phyloP scores from a whole-genome alignment of 2,797 vertebrate genomes.

The Siniperca undulata region DNA sequence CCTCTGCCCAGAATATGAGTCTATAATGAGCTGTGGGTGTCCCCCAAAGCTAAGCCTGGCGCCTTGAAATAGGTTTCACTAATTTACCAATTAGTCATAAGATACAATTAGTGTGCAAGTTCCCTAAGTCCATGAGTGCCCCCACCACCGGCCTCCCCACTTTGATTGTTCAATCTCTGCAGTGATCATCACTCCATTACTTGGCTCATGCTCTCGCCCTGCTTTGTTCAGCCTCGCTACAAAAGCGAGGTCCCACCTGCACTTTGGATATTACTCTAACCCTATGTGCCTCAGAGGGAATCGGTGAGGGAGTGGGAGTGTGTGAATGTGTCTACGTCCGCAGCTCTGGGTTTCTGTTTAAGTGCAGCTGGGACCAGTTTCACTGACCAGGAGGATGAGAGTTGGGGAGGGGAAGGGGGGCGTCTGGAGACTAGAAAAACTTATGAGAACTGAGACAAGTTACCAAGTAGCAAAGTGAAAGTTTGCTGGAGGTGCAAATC shows the following conservation, averaged over 20 bases:
- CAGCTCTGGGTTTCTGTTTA: constrained; percentile 83
- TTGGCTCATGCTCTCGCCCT: constrained; percentile 68
- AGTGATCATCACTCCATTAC: constrained; percentile 86
- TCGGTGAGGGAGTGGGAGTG: constrained; percentile 78
- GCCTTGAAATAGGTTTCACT: constrained; percentile 87
- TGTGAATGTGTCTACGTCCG: constrained; percentile 86
- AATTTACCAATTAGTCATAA: constrained; percentile 91
- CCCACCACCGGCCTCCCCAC: constrained; percentile 75
- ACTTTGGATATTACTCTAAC: constrained; percentile 84
- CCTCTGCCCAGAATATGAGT: constrained; percentile 86
- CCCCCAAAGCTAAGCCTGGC: constrained; percentile 84
- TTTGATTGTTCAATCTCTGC: constrained; percentile 84
- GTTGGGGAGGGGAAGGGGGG: constrained; percentile 24
- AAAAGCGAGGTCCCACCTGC: constrained; percentile 84
- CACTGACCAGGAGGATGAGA: constrained; percentile 82
- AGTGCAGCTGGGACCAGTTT: constrained; percentile 84
- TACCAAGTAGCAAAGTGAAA: constrained; percentile 82
- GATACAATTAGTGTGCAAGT: constrained; percentile 87
- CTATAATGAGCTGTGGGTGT: constrained; percentile 88
- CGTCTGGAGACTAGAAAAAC: constrained; percentile 78
- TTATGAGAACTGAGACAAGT: constrained; percentile 83
- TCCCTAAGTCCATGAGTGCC: constrained; percentile 80
- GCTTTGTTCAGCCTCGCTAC: constrained; percentile 72
- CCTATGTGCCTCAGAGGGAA: constrained; percentile 77
- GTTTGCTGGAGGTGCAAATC: constrained; percentile 85